phyloP scores from a whole-genome alignment of 2,888 invertebrate genomes.

The Dicycla oo region DNA sequence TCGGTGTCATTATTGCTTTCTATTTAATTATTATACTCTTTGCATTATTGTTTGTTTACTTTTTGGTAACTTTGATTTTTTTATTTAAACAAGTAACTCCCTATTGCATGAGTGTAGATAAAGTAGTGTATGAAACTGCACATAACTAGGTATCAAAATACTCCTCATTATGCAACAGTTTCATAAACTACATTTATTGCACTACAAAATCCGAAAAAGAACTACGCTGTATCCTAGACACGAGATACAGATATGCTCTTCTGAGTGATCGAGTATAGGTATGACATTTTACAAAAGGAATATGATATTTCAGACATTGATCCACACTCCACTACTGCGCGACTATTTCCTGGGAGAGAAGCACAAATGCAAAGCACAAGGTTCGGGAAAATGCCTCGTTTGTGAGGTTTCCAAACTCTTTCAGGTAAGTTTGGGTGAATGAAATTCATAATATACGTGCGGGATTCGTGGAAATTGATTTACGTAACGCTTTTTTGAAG shows the following conservation, averaged over 20 bases:
- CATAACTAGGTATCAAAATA: too few species aligned
- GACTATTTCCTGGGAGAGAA: slow-evolving; percentile 98
- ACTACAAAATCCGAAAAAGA: neutral
- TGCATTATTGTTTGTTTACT: too few species aligned
- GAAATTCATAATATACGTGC: slow-evolving; percentile 7
- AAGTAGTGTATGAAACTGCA: too few species aligned
- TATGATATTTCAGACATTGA: slow-evolving; percentile 92
- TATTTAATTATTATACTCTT: too few species aligned
- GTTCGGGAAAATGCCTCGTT: slow-evolving; percentile 96
- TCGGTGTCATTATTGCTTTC: too few species aligned
- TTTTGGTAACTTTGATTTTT: too few species aligned
- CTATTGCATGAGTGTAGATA: too few species aligned
- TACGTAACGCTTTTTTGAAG: slow-evolving; percentile 21
- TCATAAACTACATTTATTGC: too few species aligned
- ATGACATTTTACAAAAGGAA: neutral
- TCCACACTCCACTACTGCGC: slow-evolving; percentile 97
- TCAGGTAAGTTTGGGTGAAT: slow-evolving; percentile 91
- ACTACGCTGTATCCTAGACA: neutral
- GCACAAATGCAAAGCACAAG: slow-evolving; percentile 95
- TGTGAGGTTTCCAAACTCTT: slow-evolving; percentile 99
- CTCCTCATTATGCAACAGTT: too few species aligned
- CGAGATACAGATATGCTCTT: too few species aligned
- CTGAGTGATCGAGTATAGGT: neutral
- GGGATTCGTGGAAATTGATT: slow-evolving; percentile 35
- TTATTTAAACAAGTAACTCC: too few species aligned